Evolutionary conservation across 2,888 invertebrate species (phyloP).

Genomic region (Phymatocera aterrima): DNA sequence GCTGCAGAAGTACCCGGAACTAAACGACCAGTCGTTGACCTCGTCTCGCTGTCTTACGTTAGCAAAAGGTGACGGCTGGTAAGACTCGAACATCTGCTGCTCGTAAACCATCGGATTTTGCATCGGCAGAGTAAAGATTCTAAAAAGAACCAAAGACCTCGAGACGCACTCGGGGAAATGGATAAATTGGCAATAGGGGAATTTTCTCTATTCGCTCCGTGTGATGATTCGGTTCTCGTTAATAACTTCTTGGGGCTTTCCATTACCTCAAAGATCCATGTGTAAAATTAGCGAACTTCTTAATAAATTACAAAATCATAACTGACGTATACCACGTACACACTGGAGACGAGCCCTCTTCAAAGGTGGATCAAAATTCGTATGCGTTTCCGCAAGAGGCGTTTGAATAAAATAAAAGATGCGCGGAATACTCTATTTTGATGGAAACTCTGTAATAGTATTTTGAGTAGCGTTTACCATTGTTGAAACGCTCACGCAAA

Average conservation of each 20-base stretch:
- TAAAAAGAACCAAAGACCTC: background rate
- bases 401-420: background rate
- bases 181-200: background rate
- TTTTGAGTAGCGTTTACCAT: background rate
- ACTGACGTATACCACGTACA: conserved; percentile 3
- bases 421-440: background rate
- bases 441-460: background rate
- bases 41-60: conserved; percentile 40
- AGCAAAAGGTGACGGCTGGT: conserved; percentile 40
- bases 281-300: background rate
- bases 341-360: conserved; percentile 13
- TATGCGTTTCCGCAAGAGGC: too few species aligned
- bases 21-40: conserved; percentile 36
- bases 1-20: conserved; percentile 27
- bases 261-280: background rate
- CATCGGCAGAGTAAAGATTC: conserved; percentile 19
- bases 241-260: conserved; percentile 6
- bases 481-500: background rate
- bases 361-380: conserved; percentile 25
- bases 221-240: background rate
- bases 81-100: conserved; percentile 42
- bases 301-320: background rate
- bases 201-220: background rate
- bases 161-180: background rate
- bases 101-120: conserved; percentile 41